Base-by-base conservation (phyloP, 2,797 vertebrate genomes). In the Aulostomus chinensis region DNA sequence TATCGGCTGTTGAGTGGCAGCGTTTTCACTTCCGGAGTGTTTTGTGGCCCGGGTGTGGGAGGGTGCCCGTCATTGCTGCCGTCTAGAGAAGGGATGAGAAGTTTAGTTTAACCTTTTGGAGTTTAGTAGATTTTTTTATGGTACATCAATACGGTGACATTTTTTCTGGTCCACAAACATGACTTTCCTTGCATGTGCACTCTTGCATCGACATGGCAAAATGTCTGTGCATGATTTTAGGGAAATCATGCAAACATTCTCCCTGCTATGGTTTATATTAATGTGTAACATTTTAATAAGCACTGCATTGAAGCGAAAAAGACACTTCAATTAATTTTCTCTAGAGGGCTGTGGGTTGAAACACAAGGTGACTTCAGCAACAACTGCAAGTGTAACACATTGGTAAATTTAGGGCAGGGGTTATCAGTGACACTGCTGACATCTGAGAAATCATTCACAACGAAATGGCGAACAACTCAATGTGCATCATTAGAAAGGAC, bases 11-110 rank as follows among this genome's bases (percentile, higher is more conserved):
- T 90, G 10, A 77, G 79, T 56, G 91, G 89, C 83, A 80, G 73
- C 20, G 77, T 84, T 93, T 92, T 98, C 94, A 98, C 88, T 99
- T 96, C 93, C 95, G 95, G 87, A 94, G 95, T 84, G 90, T 93
- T 94, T 95, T 96, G 96, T 93, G 96, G 84, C 92, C 95, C 83
- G 93, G 93, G 80, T 92, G 94, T 73, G 93, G 94, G 84, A 93
- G 94, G 90, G 94, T 93, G 86, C 92, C 94, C 86, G 94, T 98
- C 95, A 93, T 91, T 93, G 96, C 92, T 91, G 93, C 94, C 92
- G 92, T 98, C 97, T 99, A 92, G 57, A 90, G 92, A 52, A 89
- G 58, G 17, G 18, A 78, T 8, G 61, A 54, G 61, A 37, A 18
- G 66, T 1, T 18, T 41, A 41, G 26, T 72, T 12, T 13, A 60